Percentiles rank a stretch among this genome's conserved stretches.
Conservation (phyloP, 2,113 vertebrate genomes). For the Vulpes vulpes region DNA sequence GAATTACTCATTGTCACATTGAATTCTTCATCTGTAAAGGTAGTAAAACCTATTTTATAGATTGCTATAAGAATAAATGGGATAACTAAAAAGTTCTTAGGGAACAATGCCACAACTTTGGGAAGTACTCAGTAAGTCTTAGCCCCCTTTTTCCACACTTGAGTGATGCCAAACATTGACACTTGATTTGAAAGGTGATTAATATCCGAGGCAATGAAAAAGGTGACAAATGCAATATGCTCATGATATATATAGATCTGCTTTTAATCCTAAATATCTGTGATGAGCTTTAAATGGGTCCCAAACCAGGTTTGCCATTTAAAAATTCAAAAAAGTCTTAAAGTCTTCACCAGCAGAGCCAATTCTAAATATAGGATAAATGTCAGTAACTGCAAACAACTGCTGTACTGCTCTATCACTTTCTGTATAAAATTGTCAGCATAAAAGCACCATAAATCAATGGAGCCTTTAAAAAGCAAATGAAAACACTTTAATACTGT, state of each 20-base stretch:
- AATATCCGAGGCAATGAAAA: not conserved
- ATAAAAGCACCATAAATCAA: not conserved
- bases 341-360: not conserved
- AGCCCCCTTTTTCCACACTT: not conserved
- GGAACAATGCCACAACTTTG: not conserved
- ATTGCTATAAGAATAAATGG: not conserved
- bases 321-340: slow-evolving; percentile 25
- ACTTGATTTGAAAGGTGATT: slow-evolving; percentile 30
- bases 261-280: not conserved
- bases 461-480: not conserved
- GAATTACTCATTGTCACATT: not conserved
- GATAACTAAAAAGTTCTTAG: not conserved
- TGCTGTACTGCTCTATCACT: not conserved
- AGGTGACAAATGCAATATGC: not conserved
- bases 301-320: slow-evolving; percentile 1
- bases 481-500: slow-evolving; percentile 1
- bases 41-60: not conserved
- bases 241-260: not conserved
- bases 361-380: slow-evolving; percentile 14
- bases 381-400: not conserved
- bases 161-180: not conserved
- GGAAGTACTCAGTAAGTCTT: not conserved
- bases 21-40: not conserved
- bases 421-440: not conserved
- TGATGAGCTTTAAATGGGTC: not conserved